A percentile compares a stretch with the other conserved stretches of the same genome.
Conservation (phyloP, 2,797 vertebrate genomes). For the Liasis olivaceus region DNA sequence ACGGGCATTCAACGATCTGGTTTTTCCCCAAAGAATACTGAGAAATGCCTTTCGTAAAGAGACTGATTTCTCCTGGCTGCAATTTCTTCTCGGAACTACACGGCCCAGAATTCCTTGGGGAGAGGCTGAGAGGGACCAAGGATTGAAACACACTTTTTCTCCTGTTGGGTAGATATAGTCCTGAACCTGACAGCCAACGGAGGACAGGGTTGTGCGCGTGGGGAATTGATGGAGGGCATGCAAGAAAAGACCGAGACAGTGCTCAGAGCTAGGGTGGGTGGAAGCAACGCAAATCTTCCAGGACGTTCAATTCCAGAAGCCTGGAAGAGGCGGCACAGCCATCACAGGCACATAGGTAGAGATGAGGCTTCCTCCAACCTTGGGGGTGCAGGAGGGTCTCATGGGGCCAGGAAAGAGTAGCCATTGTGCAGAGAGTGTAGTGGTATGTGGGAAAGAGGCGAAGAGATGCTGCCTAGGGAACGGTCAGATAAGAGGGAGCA, state of each 20-base stretch:
- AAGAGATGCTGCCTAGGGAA: not conserved
- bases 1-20: too few species aligned
- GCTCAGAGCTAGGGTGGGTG: too few species aligned
- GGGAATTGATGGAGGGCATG: not conserved
- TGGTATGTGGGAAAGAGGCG: not conserved
- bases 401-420: slow-evolving; percentile 28
- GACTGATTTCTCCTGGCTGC: not conserved
- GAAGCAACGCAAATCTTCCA: not conserved
- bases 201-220: not conserved
- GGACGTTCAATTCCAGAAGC: not conserved
- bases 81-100: not conserved
- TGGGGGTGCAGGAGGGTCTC: not conserved
- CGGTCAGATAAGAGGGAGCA: not conserved
- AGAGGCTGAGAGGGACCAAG: not conserved
- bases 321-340: not conserved
- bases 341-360: not conserved
- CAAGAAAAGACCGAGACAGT: not conserved
- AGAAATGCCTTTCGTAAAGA: not conserved
- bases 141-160: not conserved
- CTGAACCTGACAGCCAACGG: not conserved
- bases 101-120: not conserved
- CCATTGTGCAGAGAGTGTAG: not conserved
- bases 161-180: not conserved
- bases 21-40: not conserved
- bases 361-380: not conserved